Base-by-base conservation (phyloP, 2,888 invertebrate genomes). In the Cryptosula pallasiana region DNA sequence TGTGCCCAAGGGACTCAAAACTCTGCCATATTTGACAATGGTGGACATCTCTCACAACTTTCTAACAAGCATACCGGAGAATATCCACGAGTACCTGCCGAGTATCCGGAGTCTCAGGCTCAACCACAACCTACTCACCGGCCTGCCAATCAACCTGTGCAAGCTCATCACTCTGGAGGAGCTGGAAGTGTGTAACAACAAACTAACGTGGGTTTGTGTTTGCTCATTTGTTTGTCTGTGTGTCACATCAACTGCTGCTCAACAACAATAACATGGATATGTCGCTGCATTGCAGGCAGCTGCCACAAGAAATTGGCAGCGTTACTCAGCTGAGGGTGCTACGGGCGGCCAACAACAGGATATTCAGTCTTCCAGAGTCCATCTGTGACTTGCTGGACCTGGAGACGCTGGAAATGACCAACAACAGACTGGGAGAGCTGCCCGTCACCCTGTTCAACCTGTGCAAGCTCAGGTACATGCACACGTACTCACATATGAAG, bases 351-450 rank as follows among this genome's bases (percentile, higher is more conserved):
- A 75, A 78, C 70, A 84, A 84, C 74, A 76, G 77, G 69, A 76
- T 84, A 2, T 75, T 75, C 58, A 72, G 72, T 0, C 74, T 84
- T 27, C 83, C 83, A 1, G 79, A 80, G 55, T 78, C 79, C 71
- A 76, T 84, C 35, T 81, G 80, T 72, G 77, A 82, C n/a, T 76
- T 83, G 36, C 76, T 75, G 35, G 75, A 79, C 29, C 78, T 84
- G 20, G 77, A 79, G 27, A 84, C 84, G 27, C 77, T 84, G 5
- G 83, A 84, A 73, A 74, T 84, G 29, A 81, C 82, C 25, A 77
- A 76, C 63, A 84, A 84, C 72, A 72, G 77, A 5, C 78, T 84
- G 32, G 73, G 77, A 25, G 73, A 75, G 23, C 75, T 84, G 63
- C 83, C 83, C 3, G 76, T 81, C 74, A 77, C 78, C 71, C 75